Conservation (phyloP, 2,113 vertebrate genomes). For the Rhinoptilus africanus region DNA sequence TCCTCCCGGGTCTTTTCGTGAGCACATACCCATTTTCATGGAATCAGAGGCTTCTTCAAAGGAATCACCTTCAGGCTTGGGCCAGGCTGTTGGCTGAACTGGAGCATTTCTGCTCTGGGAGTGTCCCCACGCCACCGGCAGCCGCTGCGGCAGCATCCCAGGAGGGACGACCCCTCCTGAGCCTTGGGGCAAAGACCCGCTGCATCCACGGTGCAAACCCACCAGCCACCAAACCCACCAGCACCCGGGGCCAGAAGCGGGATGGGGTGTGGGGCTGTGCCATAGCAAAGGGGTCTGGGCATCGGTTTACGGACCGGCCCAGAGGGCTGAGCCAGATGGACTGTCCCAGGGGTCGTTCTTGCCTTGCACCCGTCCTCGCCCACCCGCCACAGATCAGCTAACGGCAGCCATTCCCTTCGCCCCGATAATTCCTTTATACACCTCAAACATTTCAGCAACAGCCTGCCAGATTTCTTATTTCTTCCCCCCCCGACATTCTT, state of each 20-base stretch:
- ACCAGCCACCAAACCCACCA: neutral
- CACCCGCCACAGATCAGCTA: neutral
- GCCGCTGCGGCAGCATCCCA: neutral
- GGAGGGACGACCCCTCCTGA: neutral
- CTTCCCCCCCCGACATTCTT: accelerated
- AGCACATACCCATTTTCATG: accelerated
- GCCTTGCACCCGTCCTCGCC: accelerated
- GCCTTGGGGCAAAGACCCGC: neutral
- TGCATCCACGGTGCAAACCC: neutral
- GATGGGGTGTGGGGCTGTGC: neutral
- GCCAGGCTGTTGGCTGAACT: neutral
- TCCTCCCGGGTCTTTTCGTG: neutral
- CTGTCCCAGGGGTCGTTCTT: neutral
- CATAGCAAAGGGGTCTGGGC: accelerated
- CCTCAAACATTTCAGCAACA: neutral
- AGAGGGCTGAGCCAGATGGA: neutral
- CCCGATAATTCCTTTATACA: neutral
- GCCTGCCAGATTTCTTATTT: neutral
- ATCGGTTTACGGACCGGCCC: neutral
- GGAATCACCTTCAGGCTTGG: neutral
- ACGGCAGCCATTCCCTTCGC: neutral
- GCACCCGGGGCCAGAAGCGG: neutral
- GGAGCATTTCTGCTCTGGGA: neutral
- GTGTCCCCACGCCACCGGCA: neutral
- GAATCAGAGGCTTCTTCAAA: neutral